Conservation (phyloP, 1,140 invertebrate species). For the Lineus longissimus region DNA sequence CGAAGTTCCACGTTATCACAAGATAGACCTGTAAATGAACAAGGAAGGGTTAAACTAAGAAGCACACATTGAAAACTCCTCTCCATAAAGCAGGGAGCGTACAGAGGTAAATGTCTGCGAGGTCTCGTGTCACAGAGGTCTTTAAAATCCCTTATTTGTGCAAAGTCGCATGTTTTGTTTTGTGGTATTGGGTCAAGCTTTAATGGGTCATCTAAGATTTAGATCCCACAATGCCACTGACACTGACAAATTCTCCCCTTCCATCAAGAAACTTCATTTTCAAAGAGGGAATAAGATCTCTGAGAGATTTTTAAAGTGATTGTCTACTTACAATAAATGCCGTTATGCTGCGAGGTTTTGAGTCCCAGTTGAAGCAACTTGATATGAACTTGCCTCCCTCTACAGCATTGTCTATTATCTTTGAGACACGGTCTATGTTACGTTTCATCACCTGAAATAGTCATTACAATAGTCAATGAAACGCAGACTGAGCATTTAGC, state of each 20-base stretch:
- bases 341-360: slow-evolving; percentile 76
- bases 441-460: slow-evolving; percentile 71
- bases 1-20: slow-evolving; percentile 49
- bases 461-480: too few relatives aligned
- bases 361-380: slow-evolving; percentile 97
- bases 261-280: neutral
- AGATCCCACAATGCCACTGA: too few relatives aligned
- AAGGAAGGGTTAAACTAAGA: neutral
- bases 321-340: slow-evolving; percentile 74
- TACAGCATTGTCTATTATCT: slow-evolving; percentile 81
- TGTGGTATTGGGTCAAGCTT: too few relatives aligned
- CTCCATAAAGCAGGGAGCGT: neutral
- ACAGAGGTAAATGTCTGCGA: too few relatives aligned
- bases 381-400: slow-evolving; percentile 88
- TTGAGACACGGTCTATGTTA: slow-evolving; percentile 89
- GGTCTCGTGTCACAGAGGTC: too few relatives aligned
- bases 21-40: slow-evolving; percentile 40
- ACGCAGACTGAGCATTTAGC: too few relatives aligned
- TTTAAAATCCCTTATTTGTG: too few relatives aligned
- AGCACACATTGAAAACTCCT: neutral
- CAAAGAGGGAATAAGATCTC: neutral
- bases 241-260: too few relatives aligned
- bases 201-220: too few relatives aligned
- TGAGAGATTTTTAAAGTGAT: too few relatives aligned
- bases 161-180: too few relatives aligned